phyloP scores from a whole-genome alignment of 1,140 invertebrate species.

The Pemphigus obesinymphae region DNA sequence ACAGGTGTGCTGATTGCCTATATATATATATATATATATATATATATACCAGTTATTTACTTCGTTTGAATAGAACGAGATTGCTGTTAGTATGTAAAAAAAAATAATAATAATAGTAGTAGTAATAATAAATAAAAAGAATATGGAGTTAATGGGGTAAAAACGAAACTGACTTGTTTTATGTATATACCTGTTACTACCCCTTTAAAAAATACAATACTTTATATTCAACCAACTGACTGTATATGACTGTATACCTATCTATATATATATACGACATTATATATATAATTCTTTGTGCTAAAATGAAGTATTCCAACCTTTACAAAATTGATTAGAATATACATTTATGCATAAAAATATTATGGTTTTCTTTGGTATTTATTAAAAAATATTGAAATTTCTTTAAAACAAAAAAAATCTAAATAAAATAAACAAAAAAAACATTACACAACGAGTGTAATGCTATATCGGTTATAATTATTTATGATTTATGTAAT shows the following conservation, averaged over 20 bases:
- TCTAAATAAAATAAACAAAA: no score
- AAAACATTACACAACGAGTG: no score
- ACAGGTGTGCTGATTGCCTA: conserved; percentile 32
- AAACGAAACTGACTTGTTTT: background rate
- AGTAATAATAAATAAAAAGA: background rate
- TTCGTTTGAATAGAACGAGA: background rate
- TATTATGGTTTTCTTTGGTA: no score
- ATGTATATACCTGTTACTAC: conserved; percentile 6
- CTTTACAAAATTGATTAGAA: no score
- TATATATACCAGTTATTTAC: conserved; percentile 19
- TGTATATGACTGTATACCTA: background rate
- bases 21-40: no score
- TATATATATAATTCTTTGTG: background rate
- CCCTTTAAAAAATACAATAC: background rate
- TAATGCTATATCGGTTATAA: no score
- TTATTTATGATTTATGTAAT: no score
- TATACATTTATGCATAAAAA: no score
- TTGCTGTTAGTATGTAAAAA: background rate
- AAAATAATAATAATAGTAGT: background rate
- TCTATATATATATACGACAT: no score
- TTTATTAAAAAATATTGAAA: no score
- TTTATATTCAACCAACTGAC: background rate
- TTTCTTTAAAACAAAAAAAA: no score
- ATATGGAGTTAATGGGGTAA: background rate
- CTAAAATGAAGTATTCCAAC: background rate